Percentiles rank a stretch among this genome's conserved stretches.
These are phyloP conservation scores for Aricia artaxerxes DNA, from an alignment of 2,888 invertebrate species.

Conservation along the genomic window DNA sequence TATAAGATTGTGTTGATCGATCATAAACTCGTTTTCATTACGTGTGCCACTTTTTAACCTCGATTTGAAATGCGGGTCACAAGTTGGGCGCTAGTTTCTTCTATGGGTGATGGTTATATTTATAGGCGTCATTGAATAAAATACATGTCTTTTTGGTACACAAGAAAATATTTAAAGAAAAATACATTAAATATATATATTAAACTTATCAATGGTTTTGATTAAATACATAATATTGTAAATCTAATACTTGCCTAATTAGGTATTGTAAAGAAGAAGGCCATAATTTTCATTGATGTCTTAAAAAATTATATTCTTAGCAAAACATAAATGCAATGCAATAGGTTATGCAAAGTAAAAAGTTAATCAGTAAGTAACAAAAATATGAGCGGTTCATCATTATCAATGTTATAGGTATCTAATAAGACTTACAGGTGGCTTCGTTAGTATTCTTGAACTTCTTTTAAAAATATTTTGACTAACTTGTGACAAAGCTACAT, in stretches of 20 bases:
- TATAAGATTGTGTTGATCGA: conserved; percentile 8
- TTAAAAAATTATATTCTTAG: too few relatives aligned
- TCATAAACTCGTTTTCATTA: conserved; percentile 28
- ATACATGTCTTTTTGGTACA: not conserved
- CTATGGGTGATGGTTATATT: not conserved
- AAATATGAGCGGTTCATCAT: too few relatives aligned
- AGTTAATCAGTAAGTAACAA: too few relatives aligned
- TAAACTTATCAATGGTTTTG: too few relatives aligned
- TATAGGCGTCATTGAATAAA: not conserved
- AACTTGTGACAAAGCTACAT: not conserved
- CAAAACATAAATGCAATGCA: too few relatives aligned
- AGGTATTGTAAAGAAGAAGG: too few relatives aligned
- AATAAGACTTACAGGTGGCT: too few relatives aligned
- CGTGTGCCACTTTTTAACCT: conserved; percentile 27
- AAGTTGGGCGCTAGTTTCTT: not conserved
- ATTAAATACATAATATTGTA: not conserved
- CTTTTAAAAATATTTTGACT: not conserved
- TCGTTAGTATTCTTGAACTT: too few relatives aligned
- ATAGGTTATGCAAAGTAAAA: too few relatives aligned
- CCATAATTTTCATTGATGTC: too few relatives aligned
- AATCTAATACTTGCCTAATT: not conserved
- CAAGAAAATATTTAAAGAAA: not conserved
- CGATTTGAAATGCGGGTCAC: conserved; percentile 26
- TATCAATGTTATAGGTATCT: too few relatives aligned
- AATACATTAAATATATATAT: too few relatives aligned